Percentiles rank a stretch among this genome's conserved stretches.
Evolutionary conservation across 2,113 vertebrate genomes (phyloP).

Genomic region (Phalacrocorax carbo): DNA sequence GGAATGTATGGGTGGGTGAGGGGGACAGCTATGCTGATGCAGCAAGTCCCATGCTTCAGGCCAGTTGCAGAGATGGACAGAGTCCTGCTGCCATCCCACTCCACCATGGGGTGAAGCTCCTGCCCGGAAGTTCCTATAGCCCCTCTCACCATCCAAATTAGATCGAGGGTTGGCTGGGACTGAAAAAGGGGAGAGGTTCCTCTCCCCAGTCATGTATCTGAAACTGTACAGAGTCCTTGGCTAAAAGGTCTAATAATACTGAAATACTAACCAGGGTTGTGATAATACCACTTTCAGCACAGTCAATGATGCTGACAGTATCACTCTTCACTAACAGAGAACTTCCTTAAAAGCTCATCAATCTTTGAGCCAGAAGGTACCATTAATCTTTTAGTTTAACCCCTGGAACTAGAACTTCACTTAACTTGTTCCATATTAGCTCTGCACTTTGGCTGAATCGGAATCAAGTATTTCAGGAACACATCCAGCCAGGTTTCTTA

Average conservation of each 20-base stretch:
- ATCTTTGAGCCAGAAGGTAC: not conserved
- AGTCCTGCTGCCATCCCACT: not conserved
- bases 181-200: not conserved
- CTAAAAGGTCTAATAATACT: not conserved
- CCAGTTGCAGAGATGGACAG: not conserved
- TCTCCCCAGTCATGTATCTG: not conserved
- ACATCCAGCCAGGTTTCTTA: not conserved
- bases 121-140: not conserved
- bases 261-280: not conserved
- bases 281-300: not conserved
- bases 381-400: not conserved
- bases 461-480: not conserved
- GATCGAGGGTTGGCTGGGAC: not conserved
- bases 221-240: not conserved
- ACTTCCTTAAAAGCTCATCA: not conserved
- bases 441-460: not conserved
- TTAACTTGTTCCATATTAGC: not conserved
- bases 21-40: not conserved
- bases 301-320: not conserved
- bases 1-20: not conserved
- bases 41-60: not conserved
- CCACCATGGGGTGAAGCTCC: not conserved
- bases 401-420: not conserved
- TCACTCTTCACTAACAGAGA: not conserved
- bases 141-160: not conserved